These are phyloP conservation scores for Macroglossus sobrinus DNA, from an alignment of 2,113 vertebrate species.

Conservation along the genomic window DNA sequence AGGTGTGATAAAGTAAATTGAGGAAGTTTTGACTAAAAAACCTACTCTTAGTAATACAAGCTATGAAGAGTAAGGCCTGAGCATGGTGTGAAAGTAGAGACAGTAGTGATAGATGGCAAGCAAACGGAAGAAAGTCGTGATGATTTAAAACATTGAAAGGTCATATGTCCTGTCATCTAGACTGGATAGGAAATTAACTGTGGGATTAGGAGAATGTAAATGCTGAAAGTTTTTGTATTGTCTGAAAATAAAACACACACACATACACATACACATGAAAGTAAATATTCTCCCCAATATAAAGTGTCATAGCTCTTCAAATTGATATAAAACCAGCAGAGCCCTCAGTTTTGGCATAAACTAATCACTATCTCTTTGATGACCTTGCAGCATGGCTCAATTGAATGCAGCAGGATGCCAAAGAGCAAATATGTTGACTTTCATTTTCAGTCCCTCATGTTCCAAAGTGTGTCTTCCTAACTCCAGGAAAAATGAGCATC, in stretches of 20 bases:
- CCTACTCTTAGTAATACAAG: background rate
- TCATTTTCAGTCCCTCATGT: background rate
- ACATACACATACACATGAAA: background rate
- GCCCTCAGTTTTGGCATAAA: background rate
- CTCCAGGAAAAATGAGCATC: background rate
- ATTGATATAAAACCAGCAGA: background rate
- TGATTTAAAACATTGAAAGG: background rate
- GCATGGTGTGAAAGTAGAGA: accelerated
- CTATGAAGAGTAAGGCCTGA: background rate
- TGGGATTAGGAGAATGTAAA: background rate
- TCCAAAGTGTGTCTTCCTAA: background rate
- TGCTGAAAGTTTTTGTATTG: background rate
- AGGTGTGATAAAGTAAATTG: background rate
- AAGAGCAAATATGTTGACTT: background rate
- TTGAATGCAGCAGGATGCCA: background rate
- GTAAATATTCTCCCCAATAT: background rate
- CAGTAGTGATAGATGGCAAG: background rate
- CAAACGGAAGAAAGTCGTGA: background rate
- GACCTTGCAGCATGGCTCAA: background rate
- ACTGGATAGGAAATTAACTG: background rate
- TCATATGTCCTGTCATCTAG: background rate
- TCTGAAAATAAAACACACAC: background rate
- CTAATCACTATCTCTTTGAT: background rate
- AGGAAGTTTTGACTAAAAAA: background rate
- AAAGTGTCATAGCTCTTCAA: background rate